Evolutionary conservation across 2,797 vertebrate genomes (phyloP).

Genomic region (Crax fasciolata): DNA sequence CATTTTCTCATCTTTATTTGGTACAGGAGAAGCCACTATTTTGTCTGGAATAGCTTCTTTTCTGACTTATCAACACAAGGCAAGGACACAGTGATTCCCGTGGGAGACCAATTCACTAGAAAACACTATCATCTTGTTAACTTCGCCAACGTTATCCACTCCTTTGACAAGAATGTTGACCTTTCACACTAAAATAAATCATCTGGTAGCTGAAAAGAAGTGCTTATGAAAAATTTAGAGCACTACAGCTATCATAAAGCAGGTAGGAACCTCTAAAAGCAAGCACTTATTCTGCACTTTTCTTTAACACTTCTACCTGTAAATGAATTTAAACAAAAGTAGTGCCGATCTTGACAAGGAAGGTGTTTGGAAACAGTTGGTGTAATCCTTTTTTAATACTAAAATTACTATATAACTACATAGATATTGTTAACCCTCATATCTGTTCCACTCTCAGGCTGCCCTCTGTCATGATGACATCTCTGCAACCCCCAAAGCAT

Average conservation of each 20-base stretch:
- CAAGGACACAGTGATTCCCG: neutral
- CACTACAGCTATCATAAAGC: neutral
- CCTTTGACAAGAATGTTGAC: neutral
- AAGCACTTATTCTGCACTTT: rapidly evolving
- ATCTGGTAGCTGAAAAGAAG: neutral
- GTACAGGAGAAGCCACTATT: neutral
- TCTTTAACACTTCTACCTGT: neutral
- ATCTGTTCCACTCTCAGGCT: neutral
- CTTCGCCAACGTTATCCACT: neutral
- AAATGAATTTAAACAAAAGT: neutral
- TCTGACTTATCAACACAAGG: neutral
- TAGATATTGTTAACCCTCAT: neutral
- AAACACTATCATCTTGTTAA: neutral
- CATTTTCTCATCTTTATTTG: neutral
- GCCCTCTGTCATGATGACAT: rapidly evolving
- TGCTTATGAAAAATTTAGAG: neutral
- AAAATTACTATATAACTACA: neutral
- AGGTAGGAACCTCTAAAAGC: neutral
- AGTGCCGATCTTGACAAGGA: neutral
- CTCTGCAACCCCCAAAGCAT: neutral
- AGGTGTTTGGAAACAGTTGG: neutral
- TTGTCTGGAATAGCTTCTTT: neutral
- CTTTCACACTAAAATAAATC: neutral
- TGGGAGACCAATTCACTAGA: neutral
- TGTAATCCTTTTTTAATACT: neutral